Conservation (phyloP, 2,888 invertebrate genomes). For the Sthenelais limicola region DNA sequence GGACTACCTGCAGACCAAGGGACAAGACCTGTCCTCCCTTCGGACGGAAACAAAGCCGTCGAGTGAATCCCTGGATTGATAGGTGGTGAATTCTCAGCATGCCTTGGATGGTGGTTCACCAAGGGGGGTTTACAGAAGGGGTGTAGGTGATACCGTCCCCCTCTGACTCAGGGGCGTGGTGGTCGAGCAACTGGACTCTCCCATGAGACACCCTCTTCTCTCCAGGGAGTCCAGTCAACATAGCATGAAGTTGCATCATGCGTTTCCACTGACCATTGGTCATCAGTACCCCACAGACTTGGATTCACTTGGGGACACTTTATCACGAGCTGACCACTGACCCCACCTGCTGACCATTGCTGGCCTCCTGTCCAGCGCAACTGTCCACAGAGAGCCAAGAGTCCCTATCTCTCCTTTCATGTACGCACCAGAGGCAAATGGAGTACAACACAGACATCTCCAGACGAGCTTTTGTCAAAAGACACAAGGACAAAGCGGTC, state of each 20-base stretch:
- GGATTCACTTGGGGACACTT: constrained; percentile 14
- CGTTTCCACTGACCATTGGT: constrained; percentile 16
- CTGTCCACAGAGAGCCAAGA: too few relatives aligned
- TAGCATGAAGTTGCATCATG: constrained; percentile 17
- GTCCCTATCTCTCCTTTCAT: too few relatives aligned
- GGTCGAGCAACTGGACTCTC: not conserved
- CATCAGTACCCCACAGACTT: not conserved
- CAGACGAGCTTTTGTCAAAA: too few relatives aligned
- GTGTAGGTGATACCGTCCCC: not conserved
- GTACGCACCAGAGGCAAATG: too few relatives aligned
- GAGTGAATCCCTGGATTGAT: constrained; percentile 15
- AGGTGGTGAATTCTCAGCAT: constrained; percentile 30
- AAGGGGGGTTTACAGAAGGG: not conserved
- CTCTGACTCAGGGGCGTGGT: constrained; percentile 14
- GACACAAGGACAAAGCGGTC: too few relatives aligned
- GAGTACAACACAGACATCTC: too few relatives aligned
- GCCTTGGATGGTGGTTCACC: constrained; percentile 17
- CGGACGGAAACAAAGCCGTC: constrained; percentile 1
- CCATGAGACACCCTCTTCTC: not conserved
- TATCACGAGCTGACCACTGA: constrained; percentile 12
- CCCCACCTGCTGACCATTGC: too few relatives aligned
- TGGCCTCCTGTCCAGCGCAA: too few relatives aligned
- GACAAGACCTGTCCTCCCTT: constrained; percentile 4
- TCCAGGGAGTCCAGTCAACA: not conserved
- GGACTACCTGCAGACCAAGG: constrained; percentile 9